Evolutionary conservation across 2,888 invertebrate species (phyloP).

Genomic region (Apantesis nais): DNA sequence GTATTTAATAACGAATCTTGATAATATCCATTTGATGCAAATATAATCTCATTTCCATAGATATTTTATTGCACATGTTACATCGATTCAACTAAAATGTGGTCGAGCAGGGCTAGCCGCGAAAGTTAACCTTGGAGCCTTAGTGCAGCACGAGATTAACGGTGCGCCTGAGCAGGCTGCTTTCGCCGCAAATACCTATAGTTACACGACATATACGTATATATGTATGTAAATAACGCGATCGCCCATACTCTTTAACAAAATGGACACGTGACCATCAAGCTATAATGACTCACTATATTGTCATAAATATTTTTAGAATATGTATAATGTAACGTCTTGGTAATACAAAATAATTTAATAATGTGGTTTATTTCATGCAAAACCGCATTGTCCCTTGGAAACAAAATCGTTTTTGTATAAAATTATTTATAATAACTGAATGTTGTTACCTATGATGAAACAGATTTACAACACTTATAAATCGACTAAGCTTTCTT

Average conservation of each 20-base stretch:
- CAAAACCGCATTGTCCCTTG: conserved; percentile 34
- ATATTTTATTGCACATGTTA: conserved; percentile 32
- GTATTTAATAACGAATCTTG: not conserved
- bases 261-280: conserved; percentile 51
- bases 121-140: conserved; percentile 80
- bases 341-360: conserved; percentile 31
- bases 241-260: conserved; percentile 41
- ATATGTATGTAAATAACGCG: conserved; percentile 34
- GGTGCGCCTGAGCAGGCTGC: conserved; percentile 62
- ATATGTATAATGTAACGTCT: conserved; percentile 47
- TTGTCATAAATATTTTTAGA: conserved; percentile 77
- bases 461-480: not conserved
- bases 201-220: conserved; percentile 36
- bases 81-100: conserved; percentile 31
- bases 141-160: conserved; percentile 69
- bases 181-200: conserved; percentile 67
- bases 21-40: conserved; percentile 10
- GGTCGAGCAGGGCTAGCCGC: conserved; percentile 57
- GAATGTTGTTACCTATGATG: not conserved
- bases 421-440: not conserved
- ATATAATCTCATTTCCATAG: conserved; percentile 25
- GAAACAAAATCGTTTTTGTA: conserved; percentile 21
- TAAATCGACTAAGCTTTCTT: not conserved
- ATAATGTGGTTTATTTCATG: conserved; percentile 25
- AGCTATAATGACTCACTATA: conserved; percentile 62